Percentiles rank a stretch among this genome's conserved stretches.
Evolutionary conservation across 2,797 vertebrate genomes (phyloP).

Genomic region (Ctenopoma multispine): DNA sequence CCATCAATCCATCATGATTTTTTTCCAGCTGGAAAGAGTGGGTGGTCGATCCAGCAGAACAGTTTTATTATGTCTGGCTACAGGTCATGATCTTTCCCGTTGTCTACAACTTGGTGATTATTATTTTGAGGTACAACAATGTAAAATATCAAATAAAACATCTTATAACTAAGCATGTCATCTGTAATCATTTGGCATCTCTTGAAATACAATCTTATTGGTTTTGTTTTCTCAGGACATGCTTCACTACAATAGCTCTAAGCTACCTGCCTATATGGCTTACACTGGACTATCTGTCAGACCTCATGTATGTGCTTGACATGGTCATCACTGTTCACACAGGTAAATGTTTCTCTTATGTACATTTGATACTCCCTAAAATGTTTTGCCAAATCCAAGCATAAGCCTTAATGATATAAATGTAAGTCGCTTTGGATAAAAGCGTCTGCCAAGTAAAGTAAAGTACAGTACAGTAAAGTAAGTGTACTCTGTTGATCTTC

Average conservation of each 20-base stretch:
- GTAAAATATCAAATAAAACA: not conserved
- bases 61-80: constrained; percentile 90
- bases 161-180: not conserved
- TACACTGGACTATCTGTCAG: constrained; percentile 88
- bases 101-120: constrained; percentile 91
- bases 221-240: constrained; percentile 79
- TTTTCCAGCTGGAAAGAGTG: constrained; percentile 77
- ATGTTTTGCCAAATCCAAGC: too few relatives aligned
- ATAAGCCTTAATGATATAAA: too few relatives aligned
- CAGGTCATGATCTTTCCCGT: constrained; percentile 89
- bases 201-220: not conserved
- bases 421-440: too few relatives aligned
- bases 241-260: constrained; percentile 86
- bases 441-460: too few relatives aligned
- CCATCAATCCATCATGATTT: not conserved
- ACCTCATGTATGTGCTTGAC: constrained; percentile 88
- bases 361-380: too few relatives aligned
- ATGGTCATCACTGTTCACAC: constrained; percentile 86
- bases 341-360: constrained; percentile 72
- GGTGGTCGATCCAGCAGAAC: constrained; percentile 89
- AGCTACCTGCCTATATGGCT: constrained; percentile 85
- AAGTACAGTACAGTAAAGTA: too few relatives aligned
- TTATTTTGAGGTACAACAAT: constrained; percentile 88
- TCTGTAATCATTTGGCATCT: not conserved
- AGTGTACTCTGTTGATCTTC: not conserved